Evolutionary conservation across 2,888 invertebrate species (phyloP).

Genomic region (Drosophila histrio): DNA sequence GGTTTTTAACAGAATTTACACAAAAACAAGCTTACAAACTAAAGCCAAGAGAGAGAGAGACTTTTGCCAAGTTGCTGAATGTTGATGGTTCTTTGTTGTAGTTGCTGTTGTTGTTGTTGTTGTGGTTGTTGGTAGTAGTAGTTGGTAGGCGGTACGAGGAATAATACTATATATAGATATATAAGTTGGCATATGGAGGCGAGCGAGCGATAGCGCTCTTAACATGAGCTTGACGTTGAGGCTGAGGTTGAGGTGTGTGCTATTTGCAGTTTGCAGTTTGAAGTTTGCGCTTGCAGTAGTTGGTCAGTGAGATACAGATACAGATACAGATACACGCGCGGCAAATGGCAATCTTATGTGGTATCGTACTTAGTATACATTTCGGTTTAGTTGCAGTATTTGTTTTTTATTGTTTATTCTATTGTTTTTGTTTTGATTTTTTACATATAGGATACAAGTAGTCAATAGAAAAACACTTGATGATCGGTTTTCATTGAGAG

Average conservation of each 20-base stretch:
- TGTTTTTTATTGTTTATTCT: conserved; percentile 15
- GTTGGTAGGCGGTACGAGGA: conserved; percentile 63
- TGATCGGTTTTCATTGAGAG: conserved; percentile 59
- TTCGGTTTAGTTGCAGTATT: conserved; percentile 54
- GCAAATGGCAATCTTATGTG: conserved; percentile 61
- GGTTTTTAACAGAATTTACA: conserved; percentile 55
- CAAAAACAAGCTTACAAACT: conserved; percentile 65
- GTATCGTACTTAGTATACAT: conserved; percentile 62
- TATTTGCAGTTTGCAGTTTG: conserved; percentile 32
- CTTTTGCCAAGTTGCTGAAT: conserved; percentile 65
- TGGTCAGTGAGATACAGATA: conserved; percentile 67
- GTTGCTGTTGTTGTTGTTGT: conserved; percentile 38
- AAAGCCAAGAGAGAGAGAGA: conserved; percentile 57
- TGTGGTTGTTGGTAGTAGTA: conserved; percentile 49
- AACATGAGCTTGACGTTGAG: conserved; percentile 52
- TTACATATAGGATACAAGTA: conserved; percentile 56
- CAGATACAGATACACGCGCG: conserved; percentile 44
- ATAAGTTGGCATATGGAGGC: conserved; percentile 47
- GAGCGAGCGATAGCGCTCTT: conserved; percentile 38
- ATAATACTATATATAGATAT: conserved; percentile 38
- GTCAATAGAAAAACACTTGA: conserved; percentile 55
- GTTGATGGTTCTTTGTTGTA: conserved; percentile 40
- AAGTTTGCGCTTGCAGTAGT: conserved; percentile 55
- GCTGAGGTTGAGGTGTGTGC: conserved; percentile 58
- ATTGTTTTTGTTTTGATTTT: conserved; percentile 37